Conservation (phyloP, 2,888 invertebrate genomes). For the Drosophila anceps region DNA sequence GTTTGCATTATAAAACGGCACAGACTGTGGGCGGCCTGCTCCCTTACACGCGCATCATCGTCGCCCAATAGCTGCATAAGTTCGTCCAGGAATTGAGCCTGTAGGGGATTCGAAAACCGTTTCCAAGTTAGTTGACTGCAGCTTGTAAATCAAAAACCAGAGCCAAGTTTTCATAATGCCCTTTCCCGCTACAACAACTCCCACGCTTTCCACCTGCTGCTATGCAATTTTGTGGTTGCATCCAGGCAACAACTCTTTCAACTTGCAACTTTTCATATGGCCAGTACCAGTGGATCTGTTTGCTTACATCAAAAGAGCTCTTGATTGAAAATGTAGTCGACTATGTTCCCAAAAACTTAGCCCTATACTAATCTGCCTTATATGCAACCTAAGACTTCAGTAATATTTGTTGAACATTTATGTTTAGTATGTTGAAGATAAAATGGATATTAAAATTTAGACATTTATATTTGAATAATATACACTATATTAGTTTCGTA, state of each 20-base stretch:
- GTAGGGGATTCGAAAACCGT: constrained; percentile 54
- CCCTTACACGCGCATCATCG: constrained; percentile 85
- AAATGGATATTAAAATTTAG: no score
- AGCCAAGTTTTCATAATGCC: constrained; percentile 59
- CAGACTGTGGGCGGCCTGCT: constrained; percentile 83
- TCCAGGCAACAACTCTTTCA: constrained; percentile 25
- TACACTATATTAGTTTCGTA: no score
- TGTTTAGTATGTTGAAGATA: neutral
- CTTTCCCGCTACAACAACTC: constrained; percentile 35
- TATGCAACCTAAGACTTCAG: neutral
- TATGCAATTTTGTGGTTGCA: constrained; percentile 34
- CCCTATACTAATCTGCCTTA: neutral
- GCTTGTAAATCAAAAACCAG: constrained; percentile 68
- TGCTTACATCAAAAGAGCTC: neutral
- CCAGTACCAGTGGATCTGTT: constrained; percentile 8
- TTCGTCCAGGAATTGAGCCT: constrained; percentile 84
- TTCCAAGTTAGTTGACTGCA: constrained; percentile 48
- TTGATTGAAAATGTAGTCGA: constrained; percentile 4
- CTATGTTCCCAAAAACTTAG: constrained; percentile 2
- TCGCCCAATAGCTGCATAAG: constrained; percentile 85
- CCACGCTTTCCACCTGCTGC: constrained; percentile 5
- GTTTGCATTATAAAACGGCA: constrained; percentile 84
- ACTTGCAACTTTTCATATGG: constrained; percentile 21
- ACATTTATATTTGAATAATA: neutral
- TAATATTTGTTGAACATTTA: neutral